phyloP scores from a whole-genome alignment of 2,888 invertebrate genomes.

The Podotricha telesiphe region DNA sequence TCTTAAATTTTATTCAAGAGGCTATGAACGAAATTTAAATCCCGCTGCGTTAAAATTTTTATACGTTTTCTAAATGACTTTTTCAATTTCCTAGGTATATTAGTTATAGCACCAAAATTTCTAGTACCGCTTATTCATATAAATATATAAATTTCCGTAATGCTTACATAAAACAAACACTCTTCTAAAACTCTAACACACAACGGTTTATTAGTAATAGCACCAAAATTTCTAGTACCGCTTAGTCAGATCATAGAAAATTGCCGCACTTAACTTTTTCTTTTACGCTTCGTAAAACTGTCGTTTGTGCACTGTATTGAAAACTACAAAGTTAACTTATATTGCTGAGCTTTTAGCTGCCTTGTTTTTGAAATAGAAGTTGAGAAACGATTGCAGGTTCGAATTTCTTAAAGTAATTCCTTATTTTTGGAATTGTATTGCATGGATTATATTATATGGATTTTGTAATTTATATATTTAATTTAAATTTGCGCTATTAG shows the following conservation, averaged over 20 bases:
- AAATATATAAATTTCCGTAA: no score
- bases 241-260: constrained; percentile 26
- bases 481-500: no score
- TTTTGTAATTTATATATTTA: no score
- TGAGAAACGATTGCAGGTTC: no score
- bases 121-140: constrained; percentile 3
- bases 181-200: not conserved
- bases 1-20: no score
- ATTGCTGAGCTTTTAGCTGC: not conserved
- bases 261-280: constrained; percentile 23
- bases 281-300: constrained; percentile 22
- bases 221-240: constrained; percentile 7
- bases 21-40: no score
- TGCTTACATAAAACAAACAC: not conserved
- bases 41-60: no score
- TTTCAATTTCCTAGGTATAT: no score
- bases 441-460: no score
- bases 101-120: constrained; percentile 6
- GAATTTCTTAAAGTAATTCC: no score
- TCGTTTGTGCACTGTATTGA: constrained; percentile 23
- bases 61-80: no score
- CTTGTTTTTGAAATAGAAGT: not conserved
- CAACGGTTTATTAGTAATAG: constrained; percentile 14
- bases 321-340: constrained; percentile 6
- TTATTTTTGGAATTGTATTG: no score